Base-by-base conservation (phyloP, 2,888 invertebrate genomes). In the Monopis laevigella region DNA sequence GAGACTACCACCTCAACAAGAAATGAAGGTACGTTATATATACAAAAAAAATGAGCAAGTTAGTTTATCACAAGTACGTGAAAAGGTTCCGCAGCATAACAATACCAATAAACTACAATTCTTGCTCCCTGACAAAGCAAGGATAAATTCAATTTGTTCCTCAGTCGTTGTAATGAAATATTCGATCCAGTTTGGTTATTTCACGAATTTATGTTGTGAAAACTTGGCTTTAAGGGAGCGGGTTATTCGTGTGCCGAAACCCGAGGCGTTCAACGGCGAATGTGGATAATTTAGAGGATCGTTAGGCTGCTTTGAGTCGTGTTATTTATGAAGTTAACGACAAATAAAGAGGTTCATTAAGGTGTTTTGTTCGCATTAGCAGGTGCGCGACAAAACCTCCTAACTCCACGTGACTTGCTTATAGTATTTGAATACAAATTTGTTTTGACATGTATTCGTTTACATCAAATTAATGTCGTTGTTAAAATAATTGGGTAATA, bases 341-440 rank as follows among this genome's bases (percentile, higher is more conserved):
- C 56, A 53, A 56, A 62, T 58, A 65, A 60, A 60, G 51, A 56
- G 55, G 55, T 64, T 70, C 63, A 62, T 69, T 65, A 67, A 53
- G 52, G 49, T 49, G 50, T 51, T 32, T 32, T 32, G 50, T 48
- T 32, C 14, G 19, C 27, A 32, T 32, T 17, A 32, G 7, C 32
- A 32, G 32, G 32, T 32, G 17, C 32, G 10, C 7, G 26, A 21
- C n/a, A 21, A 28, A 21, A 39, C 7, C 18, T 14, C 6, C 12
- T 29, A 8, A 29, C 12, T n/a, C n/a, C n/a, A n/a, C n/a, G n/a
- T n/a, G n/a, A n/a, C n/a, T n/a, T n/a, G n/a, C n/a, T n/a, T n/a
- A n/a, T n/a, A n/a, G n/a, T n/a, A n/a, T n/a, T n/a, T n/a, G n/a
- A n/a, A n/a, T n/a, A n/a, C n/a, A n/a, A n/a, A n/a, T n/a, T n/a